These are phyloP conservation scores for Poecilobothrus nobilitatus DNA, from an alignment of 2,888 invertebrate genomes.

Conservation along the genomic window DNA sequence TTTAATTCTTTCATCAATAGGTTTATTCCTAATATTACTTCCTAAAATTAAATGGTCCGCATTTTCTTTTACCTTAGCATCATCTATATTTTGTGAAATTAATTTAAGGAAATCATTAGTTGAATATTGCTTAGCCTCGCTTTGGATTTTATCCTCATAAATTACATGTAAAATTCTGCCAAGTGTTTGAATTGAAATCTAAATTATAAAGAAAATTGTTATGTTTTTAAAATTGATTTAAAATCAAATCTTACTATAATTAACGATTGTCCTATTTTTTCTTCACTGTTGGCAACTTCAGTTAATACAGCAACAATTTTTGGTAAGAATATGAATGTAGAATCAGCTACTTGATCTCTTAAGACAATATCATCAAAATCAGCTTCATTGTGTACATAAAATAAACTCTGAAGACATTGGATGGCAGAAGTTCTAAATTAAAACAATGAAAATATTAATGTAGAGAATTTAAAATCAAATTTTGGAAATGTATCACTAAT, in stretches of 20 bases:
- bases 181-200: slow-evolving; percentile 35
- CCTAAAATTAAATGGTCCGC: slow-evolving; percentile 27
- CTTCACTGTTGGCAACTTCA: slow-evolving; percentile 46
- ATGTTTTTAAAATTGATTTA: slow-evolving; percentile 8
- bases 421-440: slow-evolving; percentile 45
- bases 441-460: not conserved
- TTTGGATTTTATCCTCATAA: slow-evolving; percentile 37
- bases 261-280: slow-evolving; percentile 51
- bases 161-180: slow-evolving; percentile 36
- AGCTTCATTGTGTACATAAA: slow-evolving; percentile 51
- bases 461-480: not conserved
- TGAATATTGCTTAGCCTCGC: slow-evolving; percentile 23
- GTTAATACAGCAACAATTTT: slow-evolving; percentile 49
- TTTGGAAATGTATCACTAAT: not conserved
- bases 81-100: not conserved
- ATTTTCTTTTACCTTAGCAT: not conserved
- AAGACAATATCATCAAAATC: slow-evolving; percentile 49
- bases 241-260: slow-evolving; percentile 44
- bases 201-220: not conserved
- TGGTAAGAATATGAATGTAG: slow-evolving; percentile 53
- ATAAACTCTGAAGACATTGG: slow-evolving; percentile 55
- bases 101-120: not conserved
- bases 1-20: slow-evolving; percentile 28
- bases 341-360: slow-evolving; percentile 48
- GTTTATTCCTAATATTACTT: slow-evolving; percentile 25